Conservation (phyloP, 2,113 vertebrate genomes). For the Cervus canadensis region DNA sequence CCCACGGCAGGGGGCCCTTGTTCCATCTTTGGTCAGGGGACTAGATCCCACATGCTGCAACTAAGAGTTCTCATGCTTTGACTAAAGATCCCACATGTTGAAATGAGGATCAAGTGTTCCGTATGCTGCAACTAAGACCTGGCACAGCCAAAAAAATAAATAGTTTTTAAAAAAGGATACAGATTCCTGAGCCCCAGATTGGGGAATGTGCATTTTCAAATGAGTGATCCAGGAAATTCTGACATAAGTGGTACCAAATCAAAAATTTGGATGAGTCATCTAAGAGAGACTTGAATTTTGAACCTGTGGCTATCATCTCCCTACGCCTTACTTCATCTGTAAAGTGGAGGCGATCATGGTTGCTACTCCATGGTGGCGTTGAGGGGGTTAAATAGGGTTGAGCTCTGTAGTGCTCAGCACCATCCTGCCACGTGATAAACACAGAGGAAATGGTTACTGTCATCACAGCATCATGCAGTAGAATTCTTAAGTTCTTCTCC, state of each 20-base stretch:
- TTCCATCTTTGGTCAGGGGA: not conserved
- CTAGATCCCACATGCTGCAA: not conserved
- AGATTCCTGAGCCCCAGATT: not conserved
- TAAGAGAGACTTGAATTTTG: not conserved
- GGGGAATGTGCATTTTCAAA: not conserved
- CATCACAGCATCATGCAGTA: not conserved
- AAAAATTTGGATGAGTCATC: not conserved
- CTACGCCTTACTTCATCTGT: not conserved
- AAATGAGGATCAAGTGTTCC: not conserved
- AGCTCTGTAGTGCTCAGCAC: not conserved
- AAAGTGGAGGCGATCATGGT: not conserved
- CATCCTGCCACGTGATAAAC: not conserved
- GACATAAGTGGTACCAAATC: not conserved
- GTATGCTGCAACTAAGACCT: not conserved
- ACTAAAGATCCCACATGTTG: not conserved
- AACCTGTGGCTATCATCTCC: not conserved
- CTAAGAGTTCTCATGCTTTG: accelerated
- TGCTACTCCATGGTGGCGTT: not conserved
- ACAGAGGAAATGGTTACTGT: not conserved
- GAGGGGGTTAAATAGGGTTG: not conserved
- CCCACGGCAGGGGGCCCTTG: not conserved
- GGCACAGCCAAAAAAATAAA: not conserved
- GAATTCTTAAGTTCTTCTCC: not conserved
- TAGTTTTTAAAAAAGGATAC: not conserved
- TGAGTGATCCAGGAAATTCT: not conserved